Evolutionary conservation across 1,140 invertebrate genomes (phyloP), one percentile per base, ranked within the genome.

Genomic region (Danaus melanippus): DNA sequence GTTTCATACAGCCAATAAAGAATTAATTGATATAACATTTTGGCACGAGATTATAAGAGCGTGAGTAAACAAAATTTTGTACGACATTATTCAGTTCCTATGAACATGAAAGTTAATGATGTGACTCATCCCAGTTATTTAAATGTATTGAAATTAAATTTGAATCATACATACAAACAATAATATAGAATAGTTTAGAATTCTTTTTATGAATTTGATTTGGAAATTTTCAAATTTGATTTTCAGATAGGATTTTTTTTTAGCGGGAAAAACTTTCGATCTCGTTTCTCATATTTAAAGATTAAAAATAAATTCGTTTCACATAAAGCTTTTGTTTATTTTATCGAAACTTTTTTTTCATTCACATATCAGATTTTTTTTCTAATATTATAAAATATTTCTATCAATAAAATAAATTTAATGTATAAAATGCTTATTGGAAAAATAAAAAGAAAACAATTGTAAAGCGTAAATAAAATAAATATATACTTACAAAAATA

Each of bases 401-500:
- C 32, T 17, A 17, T n/a, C 45, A 41, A 46, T 41, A 11, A 41
- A 41, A 44, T 11, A 40, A 21, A 50, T n/a, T n/a, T n/a, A 46
- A 50, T n/a, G 44, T 17, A 47, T 8, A 40, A 17, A 43, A 41
- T 50, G 40, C 44, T 9, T 47, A 10, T 40, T 17, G 0, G 21
- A 39, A 48, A 58, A 49, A 49, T 48, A 41, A 56, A 46, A 40
- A 12, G 39, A 57, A 42, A 11, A 39, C 5, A 12, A 42, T 17
- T 32, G 0, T 32, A 7, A 32, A 32, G 21, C 21, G 21, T 42
- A 15, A 42, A 53, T 9, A 46, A 39, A 40, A 44, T 21, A 17
- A 50, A 62, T 62, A 56, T 57, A 84, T 84, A 84, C 84, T 84
- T 82, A 86, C 84, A 60, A 81, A 86, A 86, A 84, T 86, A 84